Conservation (phyloP, 2,113 vertebrate genomes). For the Dunckerocampus dactyliophorus region DNA sequence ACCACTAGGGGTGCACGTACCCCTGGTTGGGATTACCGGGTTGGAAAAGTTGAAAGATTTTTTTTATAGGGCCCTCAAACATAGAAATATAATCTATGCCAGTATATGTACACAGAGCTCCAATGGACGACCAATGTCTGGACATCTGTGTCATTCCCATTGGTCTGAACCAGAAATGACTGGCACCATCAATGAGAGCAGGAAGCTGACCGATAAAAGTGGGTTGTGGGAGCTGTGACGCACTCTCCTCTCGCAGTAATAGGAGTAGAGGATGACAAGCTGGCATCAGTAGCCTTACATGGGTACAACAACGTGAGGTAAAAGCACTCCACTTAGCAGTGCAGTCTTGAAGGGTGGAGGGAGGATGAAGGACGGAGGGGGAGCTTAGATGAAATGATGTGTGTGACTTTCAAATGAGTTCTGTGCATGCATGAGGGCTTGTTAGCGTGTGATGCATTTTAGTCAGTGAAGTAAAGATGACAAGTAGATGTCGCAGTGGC, state of each 20-base stretch:
- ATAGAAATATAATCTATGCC: conserved; percentile 23
- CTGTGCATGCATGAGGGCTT: conserved; percentile 18
- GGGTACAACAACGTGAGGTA: conserved; percentile 37
- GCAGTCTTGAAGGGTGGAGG: conserved; percentile 24
- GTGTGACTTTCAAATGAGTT: conserved; percentile 23
- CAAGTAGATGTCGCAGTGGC: conserved; percentile 14
- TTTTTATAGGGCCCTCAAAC: not conserved
- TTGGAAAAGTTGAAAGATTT: too few relatives aligned
- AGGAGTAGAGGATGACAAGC: conserved; percentile 48
- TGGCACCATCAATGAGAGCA: conserved; percentile 42
- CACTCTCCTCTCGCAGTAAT: conserved; percentile 40
- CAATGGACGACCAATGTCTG: conserved; percentile 50
- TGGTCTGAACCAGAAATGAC: conserved; percentile 40
- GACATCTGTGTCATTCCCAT: conserved; percentile 24
- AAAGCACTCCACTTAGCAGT: conserved; percentile 49
- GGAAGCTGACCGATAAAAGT: conserved; percentile 42
- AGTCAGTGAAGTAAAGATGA: conserved; percentile 24
- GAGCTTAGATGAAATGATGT: conserved; percentile 4
- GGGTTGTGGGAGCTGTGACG: conserved; percentile 44
- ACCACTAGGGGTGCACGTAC: too few relatives aligned
- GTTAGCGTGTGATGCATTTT: conserved; percentile 25
- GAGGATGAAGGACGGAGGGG: conserved; percentile 1
- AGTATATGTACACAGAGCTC: conserved; percentile 34
- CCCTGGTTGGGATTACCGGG: too few relatives aligned
- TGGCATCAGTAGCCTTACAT: conserved; percentile 50